A percentile compares a stretch with the other conserved stretches of the same genome.
Conservation (phyloP, 2,797 vertebrate species). For the Eurystomus glaucurus region DNA sequence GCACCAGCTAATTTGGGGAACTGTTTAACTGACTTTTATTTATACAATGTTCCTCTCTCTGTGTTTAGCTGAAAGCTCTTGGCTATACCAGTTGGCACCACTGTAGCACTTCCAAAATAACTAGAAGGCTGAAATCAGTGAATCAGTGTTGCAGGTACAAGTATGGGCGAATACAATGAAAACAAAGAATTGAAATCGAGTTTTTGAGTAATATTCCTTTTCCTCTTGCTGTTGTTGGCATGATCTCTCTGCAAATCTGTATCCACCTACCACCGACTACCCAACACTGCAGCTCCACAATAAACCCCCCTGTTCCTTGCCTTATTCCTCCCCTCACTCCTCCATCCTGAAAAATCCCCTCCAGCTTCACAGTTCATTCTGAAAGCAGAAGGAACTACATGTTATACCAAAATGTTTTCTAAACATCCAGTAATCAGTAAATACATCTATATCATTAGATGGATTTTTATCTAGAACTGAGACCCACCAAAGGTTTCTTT, state of each 20-base stretch:
- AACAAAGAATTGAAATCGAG: neutral
- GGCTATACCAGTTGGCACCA: conserved; percentile 50
- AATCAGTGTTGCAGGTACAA: neutral
- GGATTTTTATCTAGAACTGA: neutral
- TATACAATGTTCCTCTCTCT: conserved; percentile 47
- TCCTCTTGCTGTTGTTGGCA: neutral
- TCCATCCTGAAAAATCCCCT: conserved; percentile 41
- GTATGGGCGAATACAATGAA: neutral
- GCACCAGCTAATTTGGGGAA: conserved; percentile 53
- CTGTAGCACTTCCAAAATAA: neutral
- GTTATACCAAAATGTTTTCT: neutral
- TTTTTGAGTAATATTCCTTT: conserved; percentile 31
- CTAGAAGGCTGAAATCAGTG: conserved; percentile 15
- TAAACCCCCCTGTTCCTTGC: neutral
- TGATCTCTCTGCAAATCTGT: neutral
- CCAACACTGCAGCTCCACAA: neutral
- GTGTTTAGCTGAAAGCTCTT: conserved; percentile 63
- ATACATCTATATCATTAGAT: neutral
- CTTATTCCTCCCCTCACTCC: neutral
- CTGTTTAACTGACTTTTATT: conserved; percentile 71
- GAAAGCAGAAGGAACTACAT: conserved; percentile 21
- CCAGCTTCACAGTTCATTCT: neutral
- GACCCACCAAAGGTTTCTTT: neutral
- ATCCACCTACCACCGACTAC: neutral
- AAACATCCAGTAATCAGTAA: neutral